Conservation (phyloP, 2,888 invertebrate species). For the Agonopterix arenella region DNA sequence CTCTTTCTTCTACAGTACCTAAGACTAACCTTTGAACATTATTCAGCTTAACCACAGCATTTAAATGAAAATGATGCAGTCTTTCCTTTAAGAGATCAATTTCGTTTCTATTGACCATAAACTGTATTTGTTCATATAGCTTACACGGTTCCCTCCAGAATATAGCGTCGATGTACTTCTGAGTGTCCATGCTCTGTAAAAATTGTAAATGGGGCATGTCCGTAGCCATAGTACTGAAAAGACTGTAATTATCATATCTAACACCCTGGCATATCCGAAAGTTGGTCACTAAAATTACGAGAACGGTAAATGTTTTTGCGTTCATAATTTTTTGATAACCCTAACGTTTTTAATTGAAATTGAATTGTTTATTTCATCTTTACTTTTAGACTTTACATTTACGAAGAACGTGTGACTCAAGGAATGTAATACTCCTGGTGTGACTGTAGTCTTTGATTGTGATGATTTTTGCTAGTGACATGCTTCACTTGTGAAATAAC, state of each 20-base stretch:
- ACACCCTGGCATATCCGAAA: slow-evolving; percentile 27
- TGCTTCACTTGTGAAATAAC: too few relatives aligned
- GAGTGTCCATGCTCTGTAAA: slow-evolving; percentile 35
- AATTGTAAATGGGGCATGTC: slow-evolving; percentile 43
- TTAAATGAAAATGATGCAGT: slow-evolving; percentile 34
- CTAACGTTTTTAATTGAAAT: too few relatives aligned
- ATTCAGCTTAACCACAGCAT: slow-evolving; percentile 17
- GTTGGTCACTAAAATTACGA: slow-evolving; percentile 30
- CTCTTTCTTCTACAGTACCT: too few relatives aligned
- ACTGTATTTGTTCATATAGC: slow-evolving; percentile 36
- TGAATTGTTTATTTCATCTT: too few relatives aligned
- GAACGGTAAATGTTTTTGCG: slow-evolving; percentile 21
- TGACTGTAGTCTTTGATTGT: too few relatives aligned
- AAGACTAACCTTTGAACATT: slow-evolving; percentile 39
- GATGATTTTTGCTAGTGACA: too few relatives aligned
- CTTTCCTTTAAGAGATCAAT: slow-evolving; percentile 35
- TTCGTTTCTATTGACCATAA: slow-evolving; percentile 39
- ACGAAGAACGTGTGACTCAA: too few relatives aligned
- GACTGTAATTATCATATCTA: slow-evolving; percentile 34
- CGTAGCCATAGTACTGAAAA: slow-evolving; percentile 30
- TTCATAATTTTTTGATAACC: slow-evolving; percentile 26
- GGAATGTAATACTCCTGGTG: too few relatives aligned
- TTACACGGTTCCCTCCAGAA: slow-evolving; percentile 49
- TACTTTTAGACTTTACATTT: too few relatives aligned
- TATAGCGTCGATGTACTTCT: slow-evolving; percentile 41